These are phyloP conservation scores for Pogonocherus hispidulus DNA, from an alignment of 2,888 invertebrate species.

Conservation along the genomic window DNA sequence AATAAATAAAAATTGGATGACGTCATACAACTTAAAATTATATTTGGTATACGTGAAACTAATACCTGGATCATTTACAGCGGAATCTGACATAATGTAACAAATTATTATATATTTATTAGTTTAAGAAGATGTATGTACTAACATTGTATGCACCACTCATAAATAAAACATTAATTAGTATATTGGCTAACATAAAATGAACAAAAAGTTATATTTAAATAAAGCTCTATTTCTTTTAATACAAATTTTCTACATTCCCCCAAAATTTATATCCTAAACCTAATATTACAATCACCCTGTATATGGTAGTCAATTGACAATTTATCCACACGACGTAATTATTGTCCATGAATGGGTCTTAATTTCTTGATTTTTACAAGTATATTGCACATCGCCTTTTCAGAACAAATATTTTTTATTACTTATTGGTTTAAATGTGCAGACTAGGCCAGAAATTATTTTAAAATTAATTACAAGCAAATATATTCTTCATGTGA, in stretches of 20 bases:
- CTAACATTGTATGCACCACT: no score
- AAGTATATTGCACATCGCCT: neutral
- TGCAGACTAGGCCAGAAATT: no score
- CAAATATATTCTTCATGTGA: no score
- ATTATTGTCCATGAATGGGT: neutral
- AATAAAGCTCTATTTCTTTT: neutral
- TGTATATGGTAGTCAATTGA: neutral
- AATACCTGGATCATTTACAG: neutral
- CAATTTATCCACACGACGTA: neutral
- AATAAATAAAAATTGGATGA: constrained; percentile 13
- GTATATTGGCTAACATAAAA: no score
- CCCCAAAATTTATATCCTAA: neutral
- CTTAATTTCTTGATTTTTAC: neutral
- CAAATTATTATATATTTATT: no score
- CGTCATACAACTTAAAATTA: constrained; percentile 3
- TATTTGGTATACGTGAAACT: neutral
- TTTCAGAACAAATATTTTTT: no score
- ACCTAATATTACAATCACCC: neutral
- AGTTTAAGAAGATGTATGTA: no score
- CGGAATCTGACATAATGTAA: no score
- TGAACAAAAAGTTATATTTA: no score
- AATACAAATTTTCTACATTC: neutral
- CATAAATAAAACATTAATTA: no score
- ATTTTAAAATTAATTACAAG: no score
- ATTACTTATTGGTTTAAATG: no score